Percentiles rank a stretch among this genome's conserved stretches.
phyloP scores from a whole-genome alignment of 2,888 invertebrate genomes.

The Mimas tiliae region DNA sequence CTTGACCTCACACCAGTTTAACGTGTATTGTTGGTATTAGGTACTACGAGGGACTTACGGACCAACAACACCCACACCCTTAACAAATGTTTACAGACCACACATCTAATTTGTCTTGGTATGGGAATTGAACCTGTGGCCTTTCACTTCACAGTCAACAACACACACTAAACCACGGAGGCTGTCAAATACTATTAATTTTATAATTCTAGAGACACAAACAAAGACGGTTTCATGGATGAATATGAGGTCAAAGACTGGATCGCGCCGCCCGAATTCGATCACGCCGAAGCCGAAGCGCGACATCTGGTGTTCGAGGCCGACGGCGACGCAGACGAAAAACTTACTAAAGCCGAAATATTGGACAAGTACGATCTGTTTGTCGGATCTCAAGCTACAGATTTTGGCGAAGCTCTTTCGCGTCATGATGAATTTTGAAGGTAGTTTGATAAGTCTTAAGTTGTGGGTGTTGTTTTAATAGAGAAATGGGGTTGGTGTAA shows the following conservation, averaged over 20 bases:
- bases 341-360: conserved; percentile 94
- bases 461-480: neutral
- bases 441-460: neutral
- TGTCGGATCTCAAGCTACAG: conserved; percentile 99
- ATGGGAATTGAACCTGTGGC: too few species aligned
- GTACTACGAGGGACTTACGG: too few species aligned
- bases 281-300: conserved; percentile 98
- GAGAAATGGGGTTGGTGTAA: neutral
- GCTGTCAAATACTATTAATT: conserved; percentile 23
- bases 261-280: conserved; percentile 98
- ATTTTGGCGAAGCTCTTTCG: conserved; percentile 98
- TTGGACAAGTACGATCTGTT: conserved; percentile 98
- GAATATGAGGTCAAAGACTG: conserved; percentile 95
- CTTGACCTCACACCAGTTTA: too few species aligned
- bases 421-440: conserved; percentile 97
- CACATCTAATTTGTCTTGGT: too few species aligned
- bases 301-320: conserved; percentile 97
- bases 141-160: too few species aligned
- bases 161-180: too few species aligned
- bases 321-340: conserved; percentile 95
- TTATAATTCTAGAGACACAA: conserved; percentile 86
- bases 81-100: too few species aligned
- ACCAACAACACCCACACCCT: too few species aligned
- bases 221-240: conserved; percentile 96
- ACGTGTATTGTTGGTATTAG: too few species aligned